A percentile compares a stretch with the other conserved stretches of the same genome.
Conservation (phyloP, 1,140 invertebrate genomes). For the Bombus balteatus region DNA sequence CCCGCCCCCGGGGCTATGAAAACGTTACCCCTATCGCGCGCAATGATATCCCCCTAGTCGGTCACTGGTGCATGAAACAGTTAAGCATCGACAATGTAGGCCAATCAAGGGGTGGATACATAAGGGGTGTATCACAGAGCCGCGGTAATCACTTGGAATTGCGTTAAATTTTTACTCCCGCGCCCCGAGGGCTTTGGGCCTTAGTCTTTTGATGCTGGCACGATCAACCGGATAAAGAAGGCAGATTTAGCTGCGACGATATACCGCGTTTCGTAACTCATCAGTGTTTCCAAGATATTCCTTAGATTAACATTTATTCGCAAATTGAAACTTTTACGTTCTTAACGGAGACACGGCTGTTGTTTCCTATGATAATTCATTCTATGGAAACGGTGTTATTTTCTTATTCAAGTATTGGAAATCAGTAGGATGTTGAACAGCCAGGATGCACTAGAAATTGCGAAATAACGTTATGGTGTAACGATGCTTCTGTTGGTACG, state of each 20-base stretch:
- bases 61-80: conserved; percentile 83
- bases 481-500: no score
- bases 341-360: rapidly evolving
- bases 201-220: conserved; percentile 59
- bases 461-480: no score
- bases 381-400: background rate
- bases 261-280: background rate
- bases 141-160: conserved; percentile 81
- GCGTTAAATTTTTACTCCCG: conserved; percentile 80
- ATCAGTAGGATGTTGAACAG: no score
- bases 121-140: conserved; percentile 71
- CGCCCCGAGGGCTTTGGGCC: conserved; percentile 54
- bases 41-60: conserved; percentile 80
- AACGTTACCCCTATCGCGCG: conserved; percentile 81
- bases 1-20: conserved; percentile 70
- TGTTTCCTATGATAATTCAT: no score
- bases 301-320: background rate
- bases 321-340: background rate
- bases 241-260: background rate
- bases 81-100: conserved; percentile 83
- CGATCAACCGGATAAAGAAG: conserved; percentile 17
- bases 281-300: background rate
- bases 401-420: background rate
- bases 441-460: no score
- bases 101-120: conserved; percentile 79